These are phyloP conservation scores for Bujurquina vittata DNA, from an alignment of 2,113 vertebrate genomes.

Conservation along the genomic window DNA sequence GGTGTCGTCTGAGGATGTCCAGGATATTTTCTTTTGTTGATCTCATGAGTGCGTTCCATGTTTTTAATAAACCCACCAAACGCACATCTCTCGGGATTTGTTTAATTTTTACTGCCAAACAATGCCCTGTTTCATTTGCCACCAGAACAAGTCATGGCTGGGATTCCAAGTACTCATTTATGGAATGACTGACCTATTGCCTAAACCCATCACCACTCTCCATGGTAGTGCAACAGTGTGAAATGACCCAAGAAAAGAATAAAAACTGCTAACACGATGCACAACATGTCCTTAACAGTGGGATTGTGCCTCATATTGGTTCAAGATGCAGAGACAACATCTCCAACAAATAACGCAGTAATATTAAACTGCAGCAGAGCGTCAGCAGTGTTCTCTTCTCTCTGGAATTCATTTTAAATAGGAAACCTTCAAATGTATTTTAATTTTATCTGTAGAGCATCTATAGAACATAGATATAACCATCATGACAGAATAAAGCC, in stretches of 20 bases:
- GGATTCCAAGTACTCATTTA: not conserved
- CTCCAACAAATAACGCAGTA: not conserved
- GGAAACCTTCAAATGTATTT: not conserved
- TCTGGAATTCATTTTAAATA: not conserved
- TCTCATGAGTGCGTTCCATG: too few species aligned
- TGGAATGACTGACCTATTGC: not conserved
- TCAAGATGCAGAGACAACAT: not conserved
- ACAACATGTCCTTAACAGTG: not conserved
- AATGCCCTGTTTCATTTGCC: not conserved
- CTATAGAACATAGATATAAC: accelerated
- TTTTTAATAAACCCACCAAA: too few species aligned
- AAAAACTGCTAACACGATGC: not conserved
- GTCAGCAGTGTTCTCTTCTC: accelerated
- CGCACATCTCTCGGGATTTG: not conserved
- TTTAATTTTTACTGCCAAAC: not conserved
- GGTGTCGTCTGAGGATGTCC: not conserved
- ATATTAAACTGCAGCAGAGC: not conserved
- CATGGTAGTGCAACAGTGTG: too few species aligned
- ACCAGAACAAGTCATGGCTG: accelerated
- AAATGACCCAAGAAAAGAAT: not conserved
- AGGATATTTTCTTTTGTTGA: not conserved
- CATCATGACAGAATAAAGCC: not conserved
- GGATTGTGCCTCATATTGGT: not conserved
- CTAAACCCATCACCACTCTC: not conserved
- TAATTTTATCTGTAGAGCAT: not conserved